These are phyloP conservation scores for Drosophila kanapiae DNA, from an alignment of 1,140 invertebrate species.

Conservation along the genomic window DNA sequence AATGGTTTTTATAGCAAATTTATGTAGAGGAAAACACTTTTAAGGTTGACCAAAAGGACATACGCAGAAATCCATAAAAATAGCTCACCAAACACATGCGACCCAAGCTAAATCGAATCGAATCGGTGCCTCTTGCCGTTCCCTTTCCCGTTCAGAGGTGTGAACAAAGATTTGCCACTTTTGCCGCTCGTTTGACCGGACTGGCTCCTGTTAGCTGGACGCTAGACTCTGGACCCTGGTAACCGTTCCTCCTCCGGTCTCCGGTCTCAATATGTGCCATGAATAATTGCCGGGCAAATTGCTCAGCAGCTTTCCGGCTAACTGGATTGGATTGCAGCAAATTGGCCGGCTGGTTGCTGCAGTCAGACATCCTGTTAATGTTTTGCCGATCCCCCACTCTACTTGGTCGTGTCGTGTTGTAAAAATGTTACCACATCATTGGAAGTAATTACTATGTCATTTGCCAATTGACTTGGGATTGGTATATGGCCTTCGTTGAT, in stretches of 20 bases:
- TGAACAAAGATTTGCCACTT: conserved; percentile 83
- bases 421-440: conserved; percentile 68
- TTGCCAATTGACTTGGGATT: conserved; percentile 69
- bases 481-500: conserved; percentile 41
- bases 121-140: neutral
- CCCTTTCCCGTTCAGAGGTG: conserved; percentile 48
- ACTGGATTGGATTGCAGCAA: conserved; percentile 47
- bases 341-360: conserved; percentile 50
- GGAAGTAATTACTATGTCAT: conserved; percentile 70
- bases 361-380: conserved; percentile 52
- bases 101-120: conserved; percentile 28
- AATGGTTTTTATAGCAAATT: conserved; percentile 84
- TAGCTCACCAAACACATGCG: conserved; percentile 69
- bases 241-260: conserved; percentile 2
- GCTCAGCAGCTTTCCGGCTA: conserved; percentile 48
- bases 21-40: conserved; percentile 83
- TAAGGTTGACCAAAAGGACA: conserved; percentile 75
- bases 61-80: conserved; percentile 82
- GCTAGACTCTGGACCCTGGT: conserved; percentile 1
- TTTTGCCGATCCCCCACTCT: conserved; percentile 12
- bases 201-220: conserved; percentile 22
- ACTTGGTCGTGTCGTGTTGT: conserved; percentile 27
- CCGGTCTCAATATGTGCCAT: conserved; percentile 70
- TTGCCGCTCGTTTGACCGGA: conserved; percentile 70
- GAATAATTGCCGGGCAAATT: conserved; percentile 80